Base-by-base conservation (phyloP, 2,797 vertebrate species). In the Sibirionetta formosa region DNA sequence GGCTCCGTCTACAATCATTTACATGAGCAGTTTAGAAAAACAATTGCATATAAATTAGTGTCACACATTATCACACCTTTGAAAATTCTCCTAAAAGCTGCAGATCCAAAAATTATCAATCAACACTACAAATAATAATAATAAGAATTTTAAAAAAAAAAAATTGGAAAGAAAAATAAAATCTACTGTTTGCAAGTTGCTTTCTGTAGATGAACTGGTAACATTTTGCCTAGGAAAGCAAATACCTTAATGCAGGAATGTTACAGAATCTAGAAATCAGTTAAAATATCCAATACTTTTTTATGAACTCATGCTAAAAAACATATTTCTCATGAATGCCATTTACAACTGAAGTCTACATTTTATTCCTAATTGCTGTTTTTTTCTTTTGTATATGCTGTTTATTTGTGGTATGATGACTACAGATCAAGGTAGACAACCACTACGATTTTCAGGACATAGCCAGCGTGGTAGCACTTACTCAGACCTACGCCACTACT, bases 391-490 rank as follows among this genome's bases (percentile, higher is more conserved):
- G 87, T 92, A 22, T 81, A 27, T 86, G 87, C 88, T 82, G 71
- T 96, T 88, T 94, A 66, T 63, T 63, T 54, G 56, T 93, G 96
- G 54, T 54, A 57, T 23, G 90, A 11, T 94, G 92, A 84, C 82
- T 92, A 61, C 95, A 99, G 99, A 99, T 99, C 96, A 99, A 99
- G 96, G 99, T 99, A 96, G 99, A 99, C 97, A 99, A 99, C 96
- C 98, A 99, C 94, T 99, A 99, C 82, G 99, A 99, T 98, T 99
- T 99, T 98, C 99, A 99, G 98, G 99, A 99, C 98, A 99, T 99
- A 95, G 99, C 99, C 57, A 99, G 99, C 60, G 99, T 99, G 97
- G 99, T 99, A 92, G 99, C 99, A 82, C 99, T 99, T 95, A 99
- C 99, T 87, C 99, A 99, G 97, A 99, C 99, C 85, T 99, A 99